phyloP scores from a whole-genome alignment of 2,113 vertebrate species.

The Apteryx owenii region DNA sequence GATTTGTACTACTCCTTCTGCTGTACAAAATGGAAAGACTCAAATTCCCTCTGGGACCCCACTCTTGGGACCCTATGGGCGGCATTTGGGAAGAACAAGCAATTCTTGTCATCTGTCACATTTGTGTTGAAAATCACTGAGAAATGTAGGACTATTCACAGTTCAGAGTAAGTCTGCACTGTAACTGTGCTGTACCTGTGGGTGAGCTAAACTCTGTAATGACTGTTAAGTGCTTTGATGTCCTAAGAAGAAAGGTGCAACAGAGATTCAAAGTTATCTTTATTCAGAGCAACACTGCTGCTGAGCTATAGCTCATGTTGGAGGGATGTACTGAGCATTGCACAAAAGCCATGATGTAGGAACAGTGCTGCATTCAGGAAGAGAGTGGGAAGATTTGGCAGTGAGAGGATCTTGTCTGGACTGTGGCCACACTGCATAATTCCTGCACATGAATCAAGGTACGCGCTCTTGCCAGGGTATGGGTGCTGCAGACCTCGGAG shows the following conservation, averaged over 20 bases:
- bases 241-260: not conserved
- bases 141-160: not conserved
- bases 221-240: not conserved
- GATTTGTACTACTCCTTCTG: not conserved
- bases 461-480: not conserved
- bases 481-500: not conserved
- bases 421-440: not conserved
- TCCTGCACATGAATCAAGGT: fast-evolving
- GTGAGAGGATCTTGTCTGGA: not conserved
- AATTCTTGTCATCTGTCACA: not conserved
- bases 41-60: not conserved
- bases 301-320: not conserved
- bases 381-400: not conserved
- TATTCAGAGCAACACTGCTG: not conserved
- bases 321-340: not conserved
- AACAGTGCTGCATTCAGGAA: fast-evolving
- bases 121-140: not conserved
- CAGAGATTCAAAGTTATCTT: not conserved
- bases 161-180: not conserved
- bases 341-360: not conserved
- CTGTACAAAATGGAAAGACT: not conserved
- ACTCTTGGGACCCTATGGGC: not conserved
- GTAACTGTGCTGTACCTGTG: not conserved
- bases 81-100: not conserved
- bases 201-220: not conserved